Evolutionary conservation across 2,113 vertebrate genomes (phyloP).

Genomic region (Sylvia atricapilla): DNA sequence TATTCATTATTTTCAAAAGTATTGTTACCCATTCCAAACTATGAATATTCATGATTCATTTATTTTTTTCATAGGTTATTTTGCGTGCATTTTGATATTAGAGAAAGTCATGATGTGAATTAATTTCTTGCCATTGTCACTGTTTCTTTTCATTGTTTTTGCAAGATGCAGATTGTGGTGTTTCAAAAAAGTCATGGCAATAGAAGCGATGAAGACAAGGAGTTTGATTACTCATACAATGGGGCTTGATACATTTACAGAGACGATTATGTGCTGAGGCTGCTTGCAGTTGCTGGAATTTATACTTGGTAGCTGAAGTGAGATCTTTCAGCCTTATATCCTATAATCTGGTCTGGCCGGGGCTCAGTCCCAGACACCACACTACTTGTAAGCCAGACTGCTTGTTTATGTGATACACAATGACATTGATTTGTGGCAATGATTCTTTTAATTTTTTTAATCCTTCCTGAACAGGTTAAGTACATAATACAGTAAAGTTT

Average conservation of each 20-base stretch:
- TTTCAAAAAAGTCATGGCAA: not conserved
- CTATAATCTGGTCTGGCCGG: not conserved
- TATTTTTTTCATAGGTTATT: not conserved
- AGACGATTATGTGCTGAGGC: not conserved
- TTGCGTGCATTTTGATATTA: not conserved
- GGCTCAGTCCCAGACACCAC: not conserved
- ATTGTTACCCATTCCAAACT: not conserved
- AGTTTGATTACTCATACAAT: not conserved
- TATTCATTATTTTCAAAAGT: not conserved
- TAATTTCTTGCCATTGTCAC: not conserved
- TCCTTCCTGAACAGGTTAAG: not conserved
- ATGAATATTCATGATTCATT: not conserved
- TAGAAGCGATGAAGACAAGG: not conserved
- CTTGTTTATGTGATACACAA: not conserved
- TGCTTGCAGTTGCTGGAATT: not conserved
- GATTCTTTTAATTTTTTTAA: not conserved
- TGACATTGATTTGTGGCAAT: fast-evolving
- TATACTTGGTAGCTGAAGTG: not conserved
- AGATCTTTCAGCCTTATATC: not conserved
- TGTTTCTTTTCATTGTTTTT: not conserved
- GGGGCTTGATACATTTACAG: not conserved
- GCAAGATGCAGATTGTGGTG: not conserved
- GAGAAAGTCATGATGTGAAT: not conserved
- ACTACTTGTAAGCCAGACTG: not conserved
- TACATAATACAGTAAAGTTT: not conserved